Evolutionary conservation across 1,140 invertebrate genomes (phyloP), one percentile per base, ranked within the genome.

Genomic region (Zaprionus kolodkinae): DNA sequence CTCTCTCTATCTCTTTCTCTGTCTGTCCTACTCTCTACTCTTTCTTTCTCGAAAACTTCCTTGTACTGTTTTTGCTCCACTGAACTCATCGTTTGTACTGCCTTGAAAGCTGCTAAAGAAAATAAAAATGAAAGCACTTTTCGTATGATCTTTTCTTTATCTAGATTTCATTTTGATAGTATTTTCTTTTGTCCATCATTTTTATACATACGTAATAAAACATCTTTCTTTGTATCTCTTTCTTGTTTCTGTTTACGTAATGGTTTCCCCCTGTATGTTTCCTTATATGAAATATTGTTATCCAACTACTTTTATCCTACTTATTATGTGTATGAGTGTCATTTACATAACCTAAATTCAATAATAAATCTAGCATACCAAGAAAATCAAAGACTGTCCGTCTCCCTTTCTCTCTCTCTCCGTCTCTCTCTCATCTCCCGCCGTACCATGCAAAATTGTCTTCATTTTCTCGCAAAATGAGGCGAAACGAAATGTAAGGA

Each of bases 91-190:
- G 65, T 86, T 75, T 78, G 63, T 66, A 67, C 48, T 74, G 72
- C 65, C 71, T 76, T 76, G 48, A 61, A 72, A 82, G 79, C 64
- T 82, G 76, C 71, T 48, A 64, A 21, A 21, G 21, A 21, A n/a
- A n/a, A n/a, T n/a, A n/a, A n/a, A n/a, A 68, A 83, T 76, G 64
- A 66, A 76, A 83, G 84, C 83, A 87, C 84, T 87, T 74, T 76
- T 79, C 35, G 45, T 50, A 50, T 50, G 17, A 43, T 40, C 52
- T 66, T 52, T 79, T 38, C 9, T 72, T 65, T 72, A 30, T 2
- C 71, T 71, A 59, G 25, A 66, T 35, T 78, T 63, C 9, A 30
- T 54, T 73, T 38, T 74, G 57, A 68, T 71, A 71, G 70, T 52
- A 60, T 27, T 62, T 45, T 56, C 66, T 65, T 63, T 60, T 68